These are phyloP conservation scores for Diacarnus erythraeanus DNA, from an alignment of 37 sponge, comb jelly and placozoan species.

Conservation along the genomic window DNA sequence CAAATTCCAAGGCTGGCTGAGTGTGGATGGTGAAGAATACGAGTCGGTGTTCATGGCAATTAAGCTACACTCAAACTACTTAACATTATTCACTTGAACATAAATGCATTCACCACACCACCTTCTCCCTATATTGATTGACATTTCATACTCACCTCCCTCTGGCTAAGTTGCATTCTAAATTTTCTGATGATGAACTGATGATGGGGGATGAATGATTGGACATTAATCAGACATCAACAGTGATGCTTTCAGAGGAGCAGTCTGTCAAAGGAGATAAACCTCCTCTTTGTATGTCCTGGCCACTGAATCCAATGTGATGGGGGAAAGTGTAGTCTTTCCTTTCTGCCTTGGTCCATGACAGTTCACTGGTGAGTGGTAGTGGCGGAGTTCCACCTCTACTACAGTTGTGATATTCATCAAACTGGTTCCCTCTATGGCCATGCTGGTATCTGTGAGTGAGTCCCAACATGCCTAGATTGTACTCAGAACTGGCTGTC, in stretches of 20 bases:
- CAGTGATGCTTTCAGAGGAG: neutral
- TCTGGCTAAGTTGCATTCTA: neutral
- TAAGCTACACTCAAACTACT: constrained; percentile 27
- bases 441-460: too few relatives aligned
- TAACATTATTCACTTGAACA: constrained; percentile 16
- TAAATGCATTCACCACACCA: neutral
- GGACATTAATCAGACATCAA: neutral
- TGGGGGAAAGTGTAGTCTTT: neutral
- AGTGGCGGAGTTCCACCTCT: too few relatives aligned
- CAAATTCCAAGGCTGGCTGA: constrained; percentile 40
- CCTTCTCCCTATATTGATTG: neutral
- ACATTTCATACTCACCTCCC: neutral
- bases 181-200: neutral
- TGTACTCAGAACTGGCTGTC: neutral
- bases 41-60: constrained; percentile 56
- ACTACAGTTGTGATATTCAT: too few relatives aligned
- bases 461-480: too few relatives aligned
- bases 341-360: neutral
- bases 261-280: too few relatives aligned
- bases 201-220: neutral
- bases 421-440: too few relatives aligned
- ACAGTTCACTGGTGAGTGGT: neutral
- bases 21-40: constrained; percentile 72
- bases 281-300: neutral
- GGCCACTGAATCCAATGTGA: neutral